Evolutionary conservation across 2,113 vertebrate species (phyloP).

Genomic region (Eulemur macaco): DNA sequence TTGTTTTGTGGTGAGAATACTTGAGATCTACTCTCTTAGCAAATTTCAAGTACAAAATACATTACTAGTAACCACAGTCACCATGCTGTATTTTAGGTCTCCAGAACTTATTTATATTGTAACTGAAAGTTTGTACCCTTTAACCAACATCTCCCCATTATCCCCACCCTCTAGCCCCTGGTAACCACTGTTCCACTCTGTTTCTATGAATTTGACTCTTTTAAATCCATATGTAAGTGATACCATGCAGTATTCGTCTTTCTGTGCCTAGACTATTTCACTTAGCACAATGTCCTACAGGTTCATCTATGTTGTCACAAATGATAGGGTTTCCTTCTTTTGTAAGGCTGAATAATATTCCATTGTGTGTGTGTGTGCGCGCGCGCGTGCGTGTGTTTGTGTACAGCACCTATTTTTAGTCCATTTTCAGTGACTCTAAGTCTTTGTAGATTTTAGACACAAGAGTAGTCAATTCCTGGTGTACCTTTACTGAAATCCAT

Average conservation of each 20-base stretch:
- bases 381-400: neutral
- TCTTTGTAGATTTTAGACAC: neutral
- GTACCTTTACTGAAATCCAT: neutral
- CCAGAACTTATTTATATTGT: neutral
- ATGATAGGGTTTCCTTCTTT: neutral
- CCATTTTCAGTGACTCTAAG: neutral
- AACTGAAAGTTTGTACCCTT: neutral
- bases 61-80: neutral
- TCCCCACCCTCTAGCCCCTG: too few relatives aligned
- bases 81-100: neutral
- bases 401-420: neutral
- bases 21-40: neutral
- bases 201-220: neutral
- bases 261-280: neutral
- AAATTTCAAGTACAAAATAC: neutral
- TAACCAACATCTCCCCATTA: neutral
- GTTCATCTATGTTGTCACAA: neutral
- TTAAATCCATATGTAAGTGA: neutral
- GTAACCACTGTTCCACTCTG: neutral
- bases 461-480: neutral
- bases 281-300: neutral
- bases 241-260: neutral
- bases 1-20: neutral
- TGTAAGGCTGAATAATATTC: neutral
- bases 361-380: neutral